phyloP scores from a whole-genome alignment of 2,113 vertebrate species.

The Etia nguti region DNA sequence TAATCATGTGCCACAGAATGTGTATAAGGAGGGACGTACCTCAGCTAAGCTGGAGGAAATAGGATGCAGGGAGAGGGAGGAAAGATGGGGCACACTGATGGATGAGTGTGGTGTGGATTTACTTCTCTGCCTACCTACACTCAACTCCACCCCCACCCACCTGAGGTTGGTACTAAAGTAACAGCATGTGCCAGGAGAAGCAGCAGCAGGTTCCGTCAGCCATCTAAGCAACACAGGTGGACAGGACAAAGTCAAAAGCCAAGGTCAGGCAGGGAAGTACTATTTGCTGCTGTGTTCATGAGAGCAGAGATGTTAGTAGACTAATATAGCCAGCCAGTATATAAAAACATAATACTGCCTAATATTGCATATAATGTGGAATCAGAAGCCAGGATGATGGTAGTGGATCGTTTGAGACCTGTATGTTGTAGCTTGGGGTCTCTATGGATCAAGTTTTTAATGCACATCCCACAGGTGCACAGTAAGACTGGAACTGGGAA shows the following conservation, averaged over 20 bases:
- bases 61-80: not conserved
- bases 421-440: not conserved
- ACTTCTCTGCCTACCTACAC: conserved; percentile 10
- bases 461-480: not conserved
- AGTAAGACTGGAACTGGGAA: not conserved
- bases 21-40: conserved; percentile 34
- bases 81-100: conserved; percentile 23
- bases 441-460: not conserved
- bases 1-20: conserved; percentile 50
- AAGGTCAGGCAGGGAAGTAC: conserved; percentile 4
- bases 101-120: conserved; percentile 37
- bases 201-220: conserved; percentile 7
- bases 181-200: not conserved
- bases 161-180: conserved; percentile 4
- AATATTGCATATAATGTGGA: not conserved
- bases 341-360: not conserved
- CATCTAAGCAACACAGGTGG: not conserved
- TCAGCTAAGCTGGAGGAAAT: conserved; percentile 26
- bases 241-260: conserved; percentile 9
- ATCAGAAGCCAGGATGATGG: not conserved
- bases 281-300: not conserved
- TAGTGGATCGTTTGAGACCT: not conserved
- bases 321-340: not conserved
- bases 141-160: not conserved
- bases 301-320: not conserved